These are phyloP conservation scores for Cerastis leucographa DNA, from an alignment of 2,888 invertebrate species.

Conservation along the genomic window DNA sequence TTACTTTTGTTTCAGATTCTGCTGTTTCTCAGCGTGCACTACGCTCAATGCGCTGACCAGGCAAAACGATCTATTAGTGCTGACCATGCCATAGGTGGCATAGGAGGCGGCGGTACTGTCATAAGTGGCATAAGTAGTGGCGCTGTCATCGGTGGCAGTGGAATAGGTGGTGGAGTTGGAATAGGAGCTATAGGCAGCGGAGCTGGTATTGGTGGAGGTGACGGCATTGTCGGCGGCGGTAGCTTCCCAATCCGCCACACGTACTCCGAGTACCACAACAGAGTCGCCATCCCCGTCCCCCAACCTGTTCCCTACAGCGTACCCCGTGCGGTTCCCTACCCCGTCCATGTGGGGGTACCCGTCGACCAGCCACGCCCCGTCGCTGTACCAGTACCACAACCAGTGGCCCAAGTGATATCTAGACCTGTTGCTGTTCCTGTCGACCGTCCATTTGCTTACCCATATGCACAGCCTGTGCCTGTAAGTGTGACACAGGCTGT, in stretches of 20 bases:
- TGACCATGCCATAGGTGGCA: constrained; percentile 12
- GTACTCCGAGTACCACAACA: constrained; percentile 85
- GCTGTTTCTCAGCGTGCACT: constrained; percentile 67
- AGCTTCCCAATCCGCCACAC: constrained; percentile 82
- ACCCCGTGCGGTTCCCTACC: constrained; percentile 86
- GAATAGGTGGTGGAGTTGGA: constrained; percentile 1
- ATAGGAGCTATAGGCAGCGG: constrained; percentile 33
- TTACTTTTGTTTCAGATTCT: constrained; percentile 72
- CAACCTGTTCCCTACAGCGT: constrained; percentile 84
- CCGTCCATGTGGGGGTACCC: constrained; percentile 88
- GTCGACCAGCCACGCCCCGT: constrained; percentile 87
- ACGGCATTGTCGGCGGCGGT: not conserved
- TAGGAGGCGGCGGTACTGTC: constrained; percentile 10
- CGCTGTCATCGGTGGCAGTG: constrained; percentile 27
- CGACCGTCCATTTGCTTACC: constrained; percentile 90
- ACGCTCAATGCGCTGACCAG: constrained; percentile 64
- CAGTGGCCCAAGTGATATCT: constrained; percentile 87
- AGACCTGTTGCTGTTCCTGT: constrained; percentile 87
- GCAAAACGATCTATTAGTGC: constrained; percentile 67
- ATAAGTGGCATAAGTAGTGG: constrained; percentile 15
- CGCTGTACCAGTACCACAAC: constrained; percentile 86
- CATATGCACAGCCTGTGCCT: constrained; percentile 89
- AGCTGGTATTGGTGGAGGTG: constrained; percentile 16
- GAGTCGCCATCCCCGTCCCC: constrained; percentile 89
- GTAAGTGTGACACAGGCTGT: constrained; percentile 88